Evolutionary conservation across 2,113 vertebrate genomes (phyloP).

Genomic region (Seriola quinqueradiata): DNA sequence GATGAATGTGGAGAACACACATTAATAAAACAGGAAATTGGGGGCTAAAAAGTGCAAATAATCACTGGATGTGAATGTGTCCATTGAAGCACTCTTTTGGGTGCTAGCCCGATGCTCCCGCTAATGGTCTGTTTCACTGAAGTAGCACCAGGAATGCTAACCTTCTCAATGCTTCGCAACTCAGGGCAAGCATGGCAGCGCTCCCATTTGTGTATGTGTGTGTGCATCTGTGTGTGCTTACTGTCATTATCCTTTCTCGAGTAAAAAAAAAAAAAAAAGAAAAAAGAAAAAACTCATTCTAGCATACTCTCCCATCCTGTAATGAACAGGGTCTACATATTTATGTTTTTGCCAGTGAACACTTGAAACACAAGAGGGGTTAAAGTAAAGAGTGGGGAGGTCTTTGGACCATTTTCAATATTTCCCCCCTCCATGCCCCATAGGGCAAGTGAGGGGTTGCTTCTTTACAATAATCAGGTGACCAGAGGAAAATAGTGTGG

Average conservation of each 20-base stretch:
- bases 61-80: slow-evolving; percentile 76
- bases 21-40: slow-evolving; percentile 75
- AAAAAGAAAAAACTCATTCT: slow-evolving; percentile 57
- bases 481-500: slow-evolving; percentile 91
- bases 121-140: slow-evolving; percentile 82
- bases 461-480: slow-evolving; percentile 93
- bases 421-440: slow-evolving; percentile 90
- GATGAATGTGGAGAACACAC: slow-evolving; percentile 64
- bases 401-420: slow-evolving; percentile 94
- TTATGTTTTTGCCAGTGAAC: slow-evolving; percentile 81
- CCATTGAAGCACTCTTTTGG: slow-evolving; percentile 73
- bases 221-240: slow-evolving; percentile 54
- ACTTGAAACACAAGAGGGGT: slow-evolving; percentile 85
- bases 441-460: slow-evolving; percentile 87
- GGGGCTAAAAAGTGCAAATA: slow-evolving; percentile 77
- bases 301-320: slow-evolving; percentile 75
- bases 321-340: slow-evolving; percentile 82
- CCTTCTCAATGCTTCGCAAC: slow-evolving; percentile 78
- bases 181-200: slow-evolving; percentile 69
- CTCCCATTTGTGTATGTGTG: slow-evolving; percentile 67
- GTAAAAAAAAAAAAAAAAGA: slow-evolving; percentile 40
- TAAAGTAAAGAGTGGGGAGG: slow-evolving; percentile 87
- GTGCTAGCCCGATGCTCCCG: slow-evolving; percentile 70
- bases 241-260: slow-evolving; percentile 73
- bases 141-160: slow-evolving; percentile 83